A percentile compares a stretch with the other conserved stretches of the same genome.
phyloP scores from a whole-genome alignment of 2,797 vertebrate species.

The Stomatorhinus walkeri region DNA sequence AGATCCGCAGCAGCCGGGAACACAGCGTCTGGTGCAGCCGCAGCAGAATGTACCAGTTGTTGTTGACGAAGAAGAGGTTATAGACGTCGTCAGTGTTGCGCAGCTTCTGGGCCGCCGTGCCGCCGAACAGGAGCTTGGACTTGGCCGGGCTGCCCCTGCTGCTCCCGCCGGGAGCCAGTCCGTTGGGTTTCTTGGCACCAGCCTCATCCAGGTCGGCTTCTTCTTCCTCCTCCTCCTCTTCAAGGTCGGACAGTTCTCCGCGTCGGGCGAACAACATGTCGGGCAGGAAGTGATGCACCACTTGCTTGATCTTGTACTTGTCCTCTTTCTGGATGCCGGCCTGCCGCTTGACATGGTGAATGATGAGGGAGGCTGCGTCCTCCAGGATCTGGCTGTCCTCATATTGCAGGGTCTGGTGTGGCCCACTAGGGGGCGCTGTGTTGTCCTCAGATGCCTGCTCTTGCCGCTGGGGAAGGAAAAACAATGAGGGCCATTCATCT shows the following conservation, averaged over 20 bases:
- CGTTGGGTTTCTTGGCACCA: conserved; percentile 87
- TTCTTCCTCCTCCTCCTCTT: conserved; percentile 90
- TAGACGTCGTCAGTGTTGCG: conserved; percentile 80
- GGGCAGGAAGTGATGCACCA: conserved; percentile 96
- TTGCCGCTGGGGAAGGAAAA: conserved; percentile 67
- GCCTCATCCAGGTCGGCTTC: conserved; percentile 71
- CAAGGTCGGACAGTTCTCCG: conserved; percentile 87
- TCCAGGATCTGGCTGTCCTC: conserved; percentile 96
- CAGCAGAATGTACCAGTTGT: conserved; percentile 98
- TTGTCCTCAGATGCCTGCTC: conserved; percentile 88
- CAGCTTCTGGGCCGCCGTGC: conserved; percentile 79
- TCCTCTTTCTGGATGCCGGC: conserved; percentile 97
- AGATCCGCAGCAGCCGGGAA: conserved; percentile 82
- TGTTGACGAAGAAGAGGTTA: conserved; percentile 92
- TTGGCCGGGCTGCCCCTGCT: conserved; percentile 65
- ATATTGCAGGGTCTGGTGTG: conserved; percentile 82
- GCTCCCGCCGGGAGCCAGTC: conserved; percentile 53
- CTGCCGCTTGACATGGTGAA: conserved; percentile 95
- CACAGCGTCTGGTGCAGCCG: conserved; percentile 95
- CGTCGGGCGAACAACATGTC: conserved; percentile 92
- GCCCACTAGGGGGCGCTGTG: conserved; percentile 64
- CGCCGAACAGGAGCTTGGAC: conserved; percentile 86
- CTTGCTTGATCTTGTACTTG: conserved; percentile 99
- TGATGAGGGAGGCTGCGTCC: conserved; percentile 90
- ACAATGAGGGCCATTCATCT: neutral